Evolutionary conservation across 2,113 vertebrate species (phyloP), one percentile per base, ranked within the genome.

Genomic region (Gila orcuttii): DNA sequence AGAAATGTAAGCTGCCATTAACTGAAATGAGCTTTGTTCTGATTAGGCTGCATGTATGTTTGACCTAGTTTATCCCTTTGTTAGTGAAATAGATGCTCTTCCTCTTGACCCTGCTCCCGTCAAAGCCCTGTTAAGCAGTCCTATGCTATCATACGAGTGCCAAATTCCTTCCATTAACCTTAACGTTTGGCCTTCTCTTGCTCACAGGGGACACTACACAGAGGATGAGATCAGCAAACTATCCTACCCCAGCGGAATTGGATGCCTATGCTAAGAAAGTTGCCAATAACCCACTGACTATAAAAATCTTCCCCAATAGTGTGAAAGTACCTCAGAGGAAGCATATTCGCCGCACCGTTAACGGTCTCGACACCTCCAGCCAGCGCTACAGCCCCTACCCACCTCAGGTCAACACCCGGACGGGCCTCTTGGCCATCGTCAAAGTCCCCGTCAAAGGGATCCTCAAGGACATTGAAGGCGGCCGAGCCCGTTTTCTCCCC

Each of bases 181-280:
- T 80, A 3, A 96, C 82, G 92, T 95, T 87, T 87, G 31, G 19
- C 50, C 4, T 83, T 88, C 59, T 89, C 90, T 92, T 90, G 92
- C 88, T 94, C 94, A 2, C 95, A 99, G 98, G 98, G 98, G 98
- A 99, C 96, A 98, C 97, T 97, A 96, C 97, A 96, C 97, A 98
- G 96, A 99, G 98, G 97, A 99, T 99, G 97, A 98, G 97, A 98
- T 96, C 98, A 92, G 96, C 97, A 96, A 97, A 97, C 94, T 98
- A 97, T 96, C 98, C 98, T 93, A 99, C 97, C 95, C 97, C 98
- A 96, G 98, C 98, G 94, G 98, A 99, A 97, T 97, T 99, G 96
- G 98, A 99, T 93, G 98, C 98, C 86, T 99, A 97, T 98, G 98
- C 98, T 99, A 99, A 99, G 96, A 99, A 99, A 95, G 97, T 99